A percentile compares a stretch with the other conserved stretches of the same genome.
Conservation (phyloP, 1,140 invertebrate species). For the Elymnias hypermnestra region DNA sequence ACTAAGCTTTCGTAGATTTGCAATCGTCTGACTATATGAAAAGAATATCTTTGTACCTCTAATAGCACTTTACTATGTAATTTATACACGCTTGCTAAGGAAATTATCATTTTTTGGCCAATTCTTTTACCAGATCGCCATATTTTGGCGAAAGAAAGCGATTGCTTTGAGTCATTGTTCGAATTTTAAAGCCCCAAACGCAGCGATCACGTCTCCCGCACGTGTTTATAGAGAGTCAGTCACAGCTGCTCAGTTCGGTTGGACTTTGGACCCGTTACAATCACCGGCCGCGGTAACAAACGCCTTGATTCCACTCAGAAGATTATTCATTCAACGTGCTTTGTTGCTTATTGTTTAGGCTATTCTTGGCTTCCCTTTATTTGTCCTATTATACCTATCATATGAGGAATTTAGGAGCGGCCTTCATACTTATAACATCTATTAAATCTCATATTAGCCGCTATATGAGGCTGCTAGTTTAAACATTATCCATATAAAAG, state of each 20-base stretch:
- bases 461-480: too few relatives aligned
- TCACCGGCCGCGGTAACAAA: conserved; percentile 41
- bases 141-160: conserved; percentile 4
- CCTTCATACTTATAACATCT: too few relatives aligned
- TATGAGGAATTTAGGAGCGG: too few relatives aligned
- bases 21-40: too few relatives aligned
- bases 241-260: conserved; percentile 40
- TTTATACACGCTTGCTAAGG: too few relatives aligned
- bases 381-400: not conserved
- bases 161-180: conserved; percentile 19
- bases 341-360: not conserved
- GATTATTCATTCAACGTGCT: conserved; percentile 17
- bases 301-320: conserved; percentile 16
- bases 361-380: not conserved
- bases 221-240: conserved; percentile 50
- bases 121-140: too few relatives aligned
- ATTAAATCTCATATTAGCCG: too few relatives aligned
- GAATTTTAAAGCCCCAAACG: conserved; percentile 27
- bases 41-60: too few relatives aligned
- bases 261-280: conserved; percentile 62
- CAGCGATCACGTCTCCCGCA: conserved; percentile 49
- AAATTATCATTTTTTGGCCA: too few relatives aligned
- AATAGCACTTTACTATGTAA: too few relatives aligned
- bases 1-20: too few relatives aligned
- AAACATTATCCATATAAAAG: too few relatives aligned